A percentile compares a stretch with the other conserved stretches of the same genome.
Evolutionary conservation across 2,888 invertebrate species (phyloP).

Genomic region (Thereva nobilitata): DNA sequence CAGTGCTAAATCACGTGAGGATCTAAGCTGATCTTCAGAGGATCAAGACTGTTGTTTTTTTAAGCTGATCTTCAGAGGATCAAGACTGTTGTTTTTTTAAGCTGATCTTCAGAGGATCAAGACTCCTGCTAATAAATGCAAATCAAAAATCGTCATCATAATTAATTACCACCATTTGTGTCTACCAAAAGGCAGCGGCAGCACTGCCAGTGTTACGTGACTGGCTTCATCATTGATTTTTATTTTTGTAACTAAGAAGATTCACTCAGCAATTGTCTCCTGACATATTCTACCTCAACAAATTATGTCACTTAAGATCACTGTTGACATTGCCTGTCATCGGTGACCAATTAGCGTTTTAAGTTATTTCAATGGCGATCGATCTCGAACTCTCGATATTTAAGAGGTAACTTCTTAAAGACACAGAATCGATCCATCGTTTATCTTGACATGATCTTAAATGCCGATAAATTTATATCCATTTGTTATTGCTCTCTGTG

Average conservation of each 20-base stretch:
- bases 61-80: too few species aligned
- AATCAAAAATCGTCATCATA: too few species aligned
- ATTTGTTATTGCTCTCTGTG: conserved; percentile 31
- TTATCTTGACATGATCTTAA: conserved; percentile 51
- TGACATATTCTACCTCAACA: conserved; percentile 24
- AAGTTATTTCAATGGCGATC: conserved; percentile 38
- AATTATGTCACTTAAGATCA: conserved; percentile 36
- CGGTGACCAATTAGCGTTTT: conserved; percentile 39
- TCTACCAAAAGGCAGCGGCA: too few species aligned
- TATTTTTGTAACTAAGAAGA: conserved; percentile 23
- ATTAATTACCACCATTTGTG: too few species aligned
- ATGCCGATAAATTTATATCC: conserved; percentile 47
- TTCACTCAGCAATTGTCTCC: conserved; percentile 24
- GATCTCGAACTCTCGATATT: conserved; percentile 16
- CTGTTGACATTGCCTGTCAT: conserved; percentile 38
- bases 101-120: too few species aligned
- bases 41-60: too few species aligned
- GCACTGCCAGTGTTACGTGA: too few species aligned
- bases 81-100: too few species aligned
- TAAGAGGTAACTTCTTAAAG: conserved; percentile 2
- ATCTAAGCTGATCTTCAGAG: too few species aligned
- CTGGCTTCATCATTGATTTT: neutral
- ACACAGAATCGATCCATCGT: conserved; percentile 47
- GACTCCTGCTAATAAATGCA: too few species aligned
- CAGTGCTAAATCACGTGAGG: too few species aligned